phyloP scores from a whole-genome alignment of 2,797 vertebrate species.

The Eurystomus glaucurus region DNA sequence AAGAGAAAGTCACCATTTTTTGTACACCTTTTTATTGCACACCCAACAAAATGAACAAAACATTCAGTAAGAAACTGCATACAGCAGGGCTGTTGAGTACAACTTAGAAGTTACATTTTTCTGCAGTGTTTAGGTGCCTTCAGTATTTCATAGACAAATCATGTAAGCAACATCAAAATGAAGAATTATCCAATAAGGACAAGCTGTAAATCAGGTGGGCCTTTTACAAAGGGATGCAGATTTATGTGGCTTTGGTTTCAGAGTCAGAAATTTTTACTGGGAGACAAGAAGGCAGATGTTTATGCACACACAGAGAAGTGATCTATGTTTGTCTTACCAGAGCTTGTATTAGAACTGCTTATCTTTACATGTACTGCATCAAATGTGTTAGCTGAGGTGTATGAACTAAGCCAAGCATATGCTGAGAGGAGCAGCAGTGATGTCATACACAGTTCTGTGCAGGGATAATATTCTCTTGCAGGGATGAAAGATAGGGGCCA shows the following conservation, averaged over 20 bases:
- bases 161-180: not conserved
- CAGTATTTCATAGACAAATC: not conserved
- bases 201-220: not conserved
- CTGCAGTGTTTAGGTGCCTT: not conserved
- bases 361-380: not conserved
- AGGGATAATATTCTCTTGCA: not conserved
- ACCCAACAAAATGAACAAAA: not conserved
- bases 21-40: not conserved
- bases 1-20: not conserved
- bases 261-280: not conserved
- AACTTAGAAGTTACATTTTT: not conserved
- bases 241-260: not conserved
- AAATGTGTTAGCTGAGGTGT: not conserved
- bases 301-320: not conserved
- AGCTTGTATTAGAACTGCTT: not conserved
- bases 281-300: not conserved
- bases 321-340: not conserved
- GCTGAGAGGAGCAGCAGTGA: not conserved
- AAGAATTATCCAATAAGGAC: not conserved
- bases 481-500: constrained; percentile 22
- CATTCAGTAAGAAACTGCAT: not conserved
- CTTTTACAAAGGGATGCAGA: not conserved
- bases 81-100: not conserved
- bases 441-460: not conserved
- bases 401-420: constrained; percentile 17